Percentiles rank a stretch among this genome's conserved stretches.
phyloP scores from a whole-genome alignment of 2,888 invertebrate genomes.

The Noctuana brunneofusca region DNA sequence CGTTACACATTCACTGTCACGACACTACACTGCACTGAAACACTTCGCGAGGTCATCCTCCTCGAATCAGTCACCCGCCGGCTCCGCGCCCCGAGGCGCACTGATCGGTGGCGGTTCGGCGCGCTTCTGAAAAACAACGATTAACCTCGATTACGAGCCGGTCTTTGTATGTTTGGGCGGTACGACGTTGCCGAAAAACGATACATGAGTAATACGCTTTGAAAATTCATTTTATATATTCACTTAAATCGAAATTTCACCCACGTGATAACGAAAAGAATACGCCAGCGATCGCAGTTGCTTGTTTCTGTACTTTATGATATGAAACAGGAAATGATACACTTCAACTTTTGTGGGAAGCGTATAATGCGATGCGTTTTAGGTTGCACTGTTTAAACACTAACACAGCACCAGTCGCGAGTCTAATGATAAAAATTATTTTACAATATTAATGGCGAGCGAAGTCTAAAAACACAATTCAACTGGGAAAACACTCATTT shows the following conservation, averaged over 20 bases:
- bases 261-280: conserved; percentile 81
- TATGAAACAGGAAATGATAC: conserved; percentile 79
- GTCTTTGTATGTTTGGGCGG: conserved; percentile 55
- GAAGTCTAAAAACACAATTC: conserved; percentile 70
- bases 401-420: conserved; percentile 35
- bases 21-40: conserved; percentile 55
- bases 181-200: conserved; percentile 42
- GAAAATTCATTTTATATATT: conserved; percentile 47
- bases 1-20: conserved; percentile 60
- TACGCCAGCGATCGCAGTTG: conserved; percentile 74
- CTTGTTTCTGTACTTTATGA: conserved; percentile 67
- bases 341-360: conserved; percentile 55
- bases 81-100: conserved; percentile 56
- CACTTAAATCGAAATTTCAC: conserved; percentile 72
- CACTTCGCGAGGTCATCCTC: conserved; percentile 38
- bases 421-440: conserved; percentile 57
- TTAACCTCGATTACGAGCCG: conserved; percentile 66
- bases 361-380: conserved; percentile 39
- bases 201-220: conserved; percentile 42
- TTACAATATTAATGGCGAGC: conserved; percentile 76
- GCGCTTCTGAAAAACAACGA: conserved; percentile 76
- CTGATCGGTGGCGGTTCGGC: conserved; percentile 55
- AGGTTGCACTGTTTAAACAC: conserved; percentile 38
- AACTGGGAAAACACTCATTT: conserved; percentile 60
- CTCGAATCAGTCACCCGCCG: conserved; percentile 67